phyloP scores from a whole-genome alignment of 2,113 vertebrate species.

The Nothoprocta perdicaria region DNA sequence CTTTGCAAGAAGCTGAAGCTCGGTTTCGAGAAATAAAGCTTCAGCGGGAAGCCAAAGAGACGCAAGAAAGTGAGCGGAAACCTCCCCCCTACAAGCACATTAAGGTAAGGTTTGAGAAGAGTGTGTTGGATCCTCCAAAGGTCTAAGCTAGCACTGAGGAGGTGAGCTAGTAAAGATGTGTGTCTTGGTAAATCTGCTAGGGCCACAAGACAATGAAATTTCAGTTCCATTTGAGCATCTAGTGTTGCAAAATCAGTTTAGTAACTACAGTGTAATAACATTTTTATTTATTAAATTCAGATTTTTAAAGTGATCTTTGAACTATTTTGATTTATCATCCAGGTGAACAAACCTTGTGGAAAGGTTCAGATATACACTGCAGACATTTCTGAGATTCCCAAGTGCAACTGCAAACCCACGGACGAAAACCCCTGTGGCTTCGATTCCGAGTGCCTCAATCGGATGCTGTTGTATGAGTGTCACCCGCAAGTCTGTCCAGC shows the following conservation, averaged over 20 bases:
- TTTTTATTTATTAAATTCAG: background rate
- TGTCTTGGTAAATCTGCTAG: background rate
- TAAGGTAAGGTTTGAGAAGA: conserved; percentile 81
- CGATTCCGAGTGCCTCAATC: conserved; percentile 95
- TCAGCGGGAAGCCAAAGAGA: conserved; percentile 92
- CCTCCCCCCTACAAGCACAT: conserved; percentile 96
- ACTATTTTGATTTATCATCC: background rate
- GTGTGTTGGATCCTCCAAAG: background rate
- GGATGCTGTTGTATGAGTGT: conserved; percentile 98
- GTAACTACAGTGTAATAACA: background rate
- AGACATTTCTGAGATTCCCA: conserved; percentile 95
- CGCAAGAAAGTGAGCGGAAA: conserved; percentile 92
- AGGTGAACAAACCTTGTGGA: conserved; percentile 95
- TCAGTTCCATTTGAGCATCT: background rate
- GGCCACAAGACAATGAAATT: background rate
- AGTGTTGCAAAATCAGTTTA: background rate
- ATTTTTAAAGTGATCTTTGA: background rate
- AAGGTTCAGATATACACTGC: conserved; percentile 94
- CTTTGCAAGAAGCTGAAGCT: conserved; percentile 91
- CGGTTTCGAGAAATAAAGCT: conserved; percentile 92
- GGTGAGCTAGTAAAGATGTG: background rate
- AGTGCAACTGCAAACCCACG: conserved; percentile 95
- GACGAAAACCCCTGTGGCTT: conserved; percentile 92
- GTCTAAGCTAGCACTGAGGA: background rate
- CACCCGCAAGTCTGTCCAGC: conserved; percentile 95